Conservation (phyloP, 1,140 invertebrate genomes). For the Ruditapes philippinarum region DNA sequence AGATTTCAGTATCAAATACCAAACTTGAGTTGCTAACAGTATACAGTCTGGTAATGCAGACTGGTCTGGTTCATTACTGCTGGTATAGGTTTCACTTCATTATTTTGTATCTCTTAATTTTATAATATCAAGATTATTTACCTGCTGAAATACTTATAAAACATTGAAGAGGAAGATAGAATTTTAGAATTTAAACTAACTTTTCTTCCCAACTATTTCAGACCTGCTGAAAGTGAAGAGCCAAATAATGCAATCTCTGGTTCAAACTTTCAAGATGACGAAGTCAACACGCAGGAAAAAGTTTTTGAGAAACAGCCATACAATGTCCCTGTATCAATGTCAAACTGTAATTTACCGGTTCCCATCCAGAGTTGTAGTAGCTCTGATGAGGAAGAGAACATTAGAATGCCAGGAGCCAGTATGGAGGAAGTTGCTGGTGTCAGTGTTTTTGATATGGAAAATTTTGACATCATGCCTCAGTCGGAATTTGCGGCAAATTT, state of each 20-base stretch:
- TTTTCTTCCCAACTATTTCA: too few relatives aligned
- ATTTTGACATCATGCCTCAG: neutral
- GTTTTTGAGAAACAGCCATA: slow-evolving; percentile 78
- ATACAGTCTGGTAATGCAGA: too few relatives aligned
- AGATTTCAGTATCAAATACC: too few relatives aligned
- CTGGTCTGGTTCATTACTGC: too few relatives aligned
- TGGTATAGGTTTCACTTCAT: too few relatives aligned
- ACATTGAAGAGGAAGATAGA: too few relatives aligned
- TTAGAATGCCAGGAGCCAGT: slow-evolving; percentile 1
- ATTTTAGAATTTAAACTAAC: too few relatives aligned
- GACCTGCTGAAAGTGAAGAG: slow-evolving; percentile 7
- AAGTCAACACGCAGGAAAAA: slow-evolving; percentile 78
- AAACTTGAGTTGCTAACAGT: too few relatives aligned
- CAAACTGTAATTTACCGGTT: slow-evolving; percentile 51
- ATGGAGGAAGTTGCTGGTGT: neutral
- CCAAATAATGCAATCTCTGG: slow-evolving; percentile 57
- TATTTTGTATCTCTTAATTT: too few relatives aligned
- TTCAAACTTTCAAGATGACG: slow-evolving; percentile 80
- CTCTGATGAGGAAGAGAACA: slow-evolving; percentile 72
- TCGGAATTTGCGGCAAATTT: slow-evolving; percentile 27
- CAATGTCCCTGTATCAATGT: slow-evolving; percentile 46
- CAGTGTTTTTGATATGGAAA: neutral
- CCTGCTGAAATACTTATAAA: too few relatives aligned
- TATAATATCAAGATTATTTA: too few relatives aligned
- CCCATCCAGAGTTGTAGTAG: slow-evolving; percentile 40